phyloP scores from a whole-genome alignment of 2,113 vertebrate genomes.

The Ceyx cyanopectus region DNA sequence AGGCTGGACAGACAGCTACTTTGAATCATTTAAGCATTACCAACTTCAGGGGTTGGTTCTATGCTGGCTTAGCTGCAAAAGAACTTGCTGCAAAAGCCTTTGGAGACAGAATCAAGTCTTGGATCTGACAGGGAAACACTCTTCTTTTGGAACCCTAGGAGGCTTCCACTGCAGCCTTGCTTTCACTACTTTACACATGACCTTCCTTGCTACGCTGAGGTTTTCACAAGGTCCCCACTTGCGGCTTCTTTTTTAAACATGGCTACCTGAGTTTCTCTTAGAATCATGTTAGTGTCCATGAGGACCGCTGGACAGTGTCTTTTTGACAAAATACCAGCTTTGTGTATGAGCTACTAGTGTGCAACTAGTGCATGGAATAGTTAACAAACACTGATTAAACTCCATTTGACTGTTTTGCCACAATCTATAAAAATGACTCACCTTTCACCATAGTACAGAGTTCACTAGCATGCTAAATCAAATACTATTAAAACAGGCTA shows the following conservation, averaged over 20 bases:
- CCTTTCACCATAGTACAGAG: not conserved
- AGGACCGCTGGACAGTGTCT: not conserved
- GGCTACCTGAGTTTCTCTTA: not conserved
- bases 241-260: not conserved
- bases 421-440: not conserved
- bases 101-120: not conserved
- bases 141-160: not conserved
- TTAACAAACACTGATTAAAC: not conserved
- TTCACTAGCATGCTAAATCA: conserved; percentile 31
- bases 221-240: not conserved
- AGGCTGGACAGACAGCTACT: not conserved
- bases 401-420: not conserved
- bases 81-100: not conserved
- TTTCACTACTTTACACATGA: not conserved
- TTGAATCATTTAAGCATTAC: not conserved
- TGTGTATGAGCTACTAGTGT: not conserved
- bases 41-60: not conserved
- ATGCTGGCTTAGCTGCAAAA: not conserved
- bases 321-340: not conserved
- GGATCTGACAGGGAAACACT: not conserved
- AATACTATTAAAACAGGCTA: not conserved
- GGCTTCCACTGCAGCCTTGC: not conserved
- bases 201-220: not conserved
- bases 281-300: not conserved
- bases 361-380: not conserved